Base-by-base conservation (phyloP, 2,113 vertebrate species). In the Nibea coibor region DNA sequence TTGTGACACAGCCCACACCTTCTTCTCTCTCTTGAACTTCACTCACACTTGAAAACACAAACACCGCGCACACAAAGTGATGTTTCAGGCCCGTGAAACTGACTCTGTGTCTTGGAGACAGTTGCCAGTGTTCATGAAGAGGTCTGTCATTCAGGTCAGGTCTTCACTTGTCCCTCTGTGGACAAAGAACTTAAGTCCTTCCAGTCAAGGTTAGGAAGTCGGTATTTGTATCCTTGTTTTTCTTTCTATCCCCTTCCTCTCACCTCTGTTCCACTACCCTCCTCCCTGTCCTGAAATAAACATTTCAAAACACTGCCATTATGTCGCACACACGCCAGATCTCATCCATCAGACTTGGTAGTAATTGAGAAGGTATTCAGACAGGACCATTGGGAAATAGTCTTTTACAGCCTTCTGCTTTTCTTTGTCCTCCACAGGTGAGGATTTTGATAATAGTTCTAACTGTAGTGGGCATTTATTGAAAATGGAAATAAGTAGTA, bases 141-240 rank as follows among this genome's bases (percentile, higher is more conserved):
- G n/a, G 61, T 35, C 72, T 4, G 42, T 80, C 87, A 74, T 72
- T 91, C 87, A 84, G 67, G 78, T 85, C 87, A 72, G 73, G 78
- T 79, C 80, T 75, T 48, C 59, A 26, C 63, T 85, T 31, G 39
- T 84, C 76, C 35, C 59, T 57, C 42, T 4, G 58, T 69, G 16
- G 75, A 84, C 64, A 75, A 74, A 65, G n/a, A 80, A 69, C 78
- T 83, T 79, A 78, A 91, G 73, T 85, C 72, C 78, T 80, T 50
- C 16, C 76, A 72, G 58, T 85, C 70, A 84, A 86, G 84, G 78
- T 89, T 78, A 70, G 64, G 59, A 80, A 81, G 82, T 79, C 26
- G 45, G 67, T 73, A 75, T 84, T 80, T 81, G 73, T 51, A 20
- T 80, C 72, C 54, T 50, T 58, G 51, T 78, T 81, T 91, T 73